Conservation (phyloP, 2,888 invertebrate species). For the Zaprionus obscuricornis region DNA sequence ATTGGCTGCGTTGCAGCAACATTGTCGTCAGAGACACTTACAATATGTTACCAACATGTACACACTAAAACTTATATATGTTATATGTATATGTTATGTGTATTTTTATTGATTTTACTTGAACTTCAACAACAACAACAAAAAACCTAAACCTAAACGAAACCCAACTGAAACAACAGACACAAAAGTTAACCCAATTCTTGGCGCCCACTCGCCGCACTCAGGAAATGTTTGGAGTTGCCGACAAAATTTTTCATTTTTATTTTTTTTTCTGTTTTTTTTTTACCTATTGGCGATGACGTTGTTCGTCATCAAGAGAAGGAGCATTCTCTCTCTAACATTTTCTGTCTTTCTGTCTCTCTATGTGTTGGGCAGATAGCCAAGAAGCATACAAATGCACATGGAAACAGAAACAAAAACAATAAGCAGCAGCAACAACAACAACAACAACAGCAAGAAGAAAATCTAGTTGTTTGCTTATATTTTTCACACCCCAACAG, state of each 20-base stretch:
- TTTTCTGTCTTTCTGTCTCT: constrained; percentile 12
- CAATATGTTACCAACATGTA: neutral
- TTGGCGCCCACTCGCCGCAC: constrained; percentile 53
- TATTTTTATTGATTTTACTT: constrained; percentile 64
- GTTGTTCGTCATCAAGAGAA: constrained; percentile 42
- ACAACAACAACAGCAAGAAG: constrained; percentile 10
- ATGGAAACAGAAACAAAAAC: constrained; percentile 1
- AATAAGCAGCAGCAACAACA: constrained; percentile 28
- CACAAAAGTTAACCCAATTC: constrained; percentile 62
- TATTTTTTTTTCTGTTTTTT: neutral
- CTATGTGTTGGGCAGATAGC: constrained; percentile 58
- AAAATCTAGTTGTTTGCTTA: constrained; percentile 50
- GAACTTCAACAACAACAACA: constrained; percentile 48
- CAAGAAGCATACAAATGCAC: constrained; percentile 36
- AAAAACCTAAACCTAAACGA: neutral
- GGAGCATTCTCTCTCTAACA: constrained; percentile 17
- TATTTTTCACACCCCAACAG: constrained; percentile 56
- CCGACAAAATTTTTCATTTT: constrained; percentile 32
- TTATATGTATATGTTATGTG: neutral
- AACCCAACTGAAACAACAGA: constrained; percentile 18
- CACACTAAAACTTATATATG: neutral
- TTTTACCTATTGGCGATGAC: constrained; percentile 49
- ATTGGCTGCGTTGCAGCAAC: constrained; percentile 45
- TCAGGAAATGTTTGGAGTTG: constrained; percentile 49
- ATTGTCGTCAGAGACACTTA: constrained; percentile 11